Conservation (phyloP, 2,888 invertebrate species). For the Ormyrus nitidulus region DNA sequence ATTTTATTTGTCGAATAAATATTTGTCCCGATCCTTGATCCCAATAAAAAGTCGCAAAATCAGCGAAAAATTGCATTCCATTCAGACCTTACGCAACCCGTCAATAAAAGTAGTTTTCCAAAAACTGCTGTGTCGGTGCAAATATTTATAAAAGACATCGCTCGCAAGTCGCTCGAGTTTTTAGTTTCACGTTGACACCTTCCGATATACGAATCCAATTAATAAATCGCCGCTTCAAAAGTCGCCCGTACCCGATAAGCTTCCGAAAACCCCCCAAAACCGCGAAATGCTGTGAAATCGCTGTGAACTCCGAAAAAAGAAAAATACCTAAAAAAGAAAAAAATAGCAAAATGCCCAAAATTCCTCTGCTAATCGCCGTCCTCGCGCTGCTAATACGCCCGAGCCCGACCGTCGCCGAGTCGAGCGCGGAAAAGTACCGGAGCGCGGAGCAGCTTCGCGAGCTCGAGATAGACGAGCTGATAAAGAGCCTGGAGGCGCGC, state of each 20-base stretch:
- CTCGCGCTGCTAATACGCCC: background rate
- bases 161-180: background rate
- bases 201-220: background rate
- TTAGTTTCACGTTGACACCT: slow-evolving; percentile 16
- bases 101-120: slow-evolving; percentile 30
- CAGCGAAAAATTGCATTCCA: slow-evolving; percentile 35
- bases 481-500: slow-evolving; percentile 40
- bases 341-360: slow-evolving; percentile 1
- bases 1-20: background rate
- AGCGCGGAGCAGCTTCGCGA: slow-evolving; percentile 25
- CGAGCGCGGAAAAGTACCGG: background rate
- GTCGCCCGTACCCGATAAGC: background rate
- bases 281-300: background rate
- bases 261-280: background rate
- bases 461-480: slow-evolving; percentile 40
- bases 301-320: background rate
- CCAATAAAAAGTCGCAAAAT: slow-evolving; percentile 19
- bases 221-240: too few relatives aligned
- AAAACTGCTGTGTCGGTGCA: slow-evolving; percentile 44
- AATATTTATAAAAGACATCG: slow-evolving; percentile 11
- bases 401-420: background rate
- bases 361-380: background rate
- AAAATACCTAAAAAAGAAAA: background rate
- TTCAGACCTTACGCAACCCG: slow-evolving; percentile 30
- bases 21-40: slow-evolving; percentile 10